Percentiles rank a stretch among this genome's conserved stretches.
Conservation (phyloP, 2,888 invertebrate genomes). For the Ypsolopha sequella region DNA sequence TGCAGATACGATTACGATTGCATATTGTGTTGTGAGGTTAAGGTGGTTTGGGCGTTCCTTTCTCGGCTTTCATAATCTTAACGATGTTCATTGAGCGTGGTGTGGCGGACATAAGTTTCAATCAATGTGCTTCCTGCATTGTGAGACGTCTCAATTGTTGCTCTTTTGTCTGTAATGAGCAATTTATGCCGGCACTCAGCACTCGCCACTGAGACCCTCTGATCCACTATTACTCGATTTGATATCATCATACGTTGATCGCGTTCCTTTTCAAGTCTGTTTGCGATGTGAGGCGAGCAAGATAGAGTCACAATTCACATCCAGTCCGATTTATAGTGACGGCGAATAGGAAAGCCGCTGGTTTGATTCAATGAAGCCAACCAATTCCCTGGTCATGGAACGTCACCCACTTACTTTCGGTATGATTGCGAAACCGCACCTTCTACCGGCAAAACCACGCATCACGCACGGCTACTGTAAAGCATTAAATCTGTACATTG, state of each 20-base stretch:
- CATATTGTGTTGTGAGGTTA: slow-evolving; percentile 14
- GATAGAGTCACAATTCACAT: too few relatives aligned
- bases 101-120: slow-evolving; percentile 54
- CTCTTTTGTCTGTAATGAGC: slow-evolving; percentile 58
- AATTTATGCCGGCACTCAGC: slow-evolving; percentile 55
- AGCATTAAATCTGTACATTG: background rate
- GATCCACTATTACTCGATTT: too few relatives aligned
- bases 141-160: slow-evolving; percentile 62
- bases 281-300: too few relatives aligned
- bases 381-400: background rate
- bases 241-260: too few relatives aligned
- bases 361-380: slow-evolving; percentile 32
- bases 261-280: too few relatives aligned
- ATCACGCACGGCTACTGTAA: background rate
- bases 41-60: background rate
- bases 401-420: slow-evolving; percentile 2
- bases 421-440: background rate
- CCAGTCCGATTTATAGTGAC: too few relatives aligned
- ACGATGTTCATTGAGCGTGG: background rate
- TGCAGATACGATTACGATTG: slow-evolving; percentile 12
- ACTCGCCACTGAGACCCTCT: slow-evolving; percentile 8
- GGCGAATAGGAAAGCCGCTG: background rate
- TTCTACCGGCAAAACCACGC: background rate
- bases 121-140: slow-evolving; percentile 56
- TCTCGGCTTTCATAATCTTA: background rate